Conservation (phyloP, 2,888 invertebrate species). For the Electrophaes corylata region DNA sequence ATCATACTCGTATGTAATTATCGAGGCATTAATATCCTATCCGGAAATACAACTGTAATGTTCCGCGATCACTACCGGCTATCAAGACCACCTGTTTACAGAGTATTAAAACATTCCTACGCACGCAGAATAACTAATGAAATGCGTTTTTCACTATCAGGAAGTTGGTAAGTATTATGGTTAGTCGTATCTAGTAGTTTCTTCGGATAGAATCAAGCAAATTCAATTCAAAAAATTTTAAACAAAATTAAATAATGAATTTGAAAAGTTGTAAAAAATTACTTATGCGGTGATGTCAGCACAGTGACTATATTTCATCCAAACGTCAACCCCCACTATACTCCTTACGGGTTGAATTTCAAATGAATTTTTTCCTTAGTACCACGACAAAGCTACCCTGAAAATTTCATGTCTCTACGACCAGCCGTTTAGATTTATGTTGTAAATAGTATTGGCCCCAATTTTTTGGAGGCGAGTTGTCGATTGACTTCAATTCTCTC, state of each 20-base stretch:
- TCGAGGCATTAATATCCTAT: constrained; percentile 25
- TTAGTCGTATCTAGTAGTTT: too few species aligned
- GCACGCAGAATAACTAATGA: constrained; percentile 7
- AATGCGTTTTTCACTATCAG: constrained; percentile 10
- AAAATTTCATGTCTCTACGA: too few species aligned
- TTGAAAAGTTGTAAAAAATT: background rate
- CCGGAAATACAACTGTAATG: constrained; percentile 19
- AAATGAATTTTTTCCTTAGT: too few species aligned
- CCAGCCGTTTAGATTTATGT: too few species aligned
- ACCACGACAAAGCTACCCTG: too few species aligned
- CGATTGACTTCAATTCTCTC: background rate
- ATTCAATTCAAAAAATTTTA: background rate
- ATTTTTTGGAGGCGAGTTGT: background rate
- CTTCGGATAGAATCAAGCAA: too few species aligned
- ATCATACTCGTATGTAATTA: constrained; percentile 11
- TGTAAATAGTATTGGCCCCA: too few species aligned
- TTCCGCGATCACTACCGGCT: constrained; percentile 10
- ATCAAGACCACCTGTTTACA: constrained; percentile 16
- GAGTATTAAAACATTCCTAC: constrained; percentile 10
- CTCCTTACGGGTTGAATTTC: too few species aligned
- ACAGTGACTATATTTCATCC: background rate
- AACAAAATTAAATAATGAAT: too few species aligned
- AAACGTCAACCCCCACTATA: too few species aligned
- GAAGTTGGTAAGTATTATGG: background rate
- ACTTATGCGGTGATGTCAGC: background rate